Percentiles rank a stretch among this genome's conserved stretches.
phyloP scores from a whole-genome alignment of 2,113 vertebrate species.

The Grantiella picta region DNA sequence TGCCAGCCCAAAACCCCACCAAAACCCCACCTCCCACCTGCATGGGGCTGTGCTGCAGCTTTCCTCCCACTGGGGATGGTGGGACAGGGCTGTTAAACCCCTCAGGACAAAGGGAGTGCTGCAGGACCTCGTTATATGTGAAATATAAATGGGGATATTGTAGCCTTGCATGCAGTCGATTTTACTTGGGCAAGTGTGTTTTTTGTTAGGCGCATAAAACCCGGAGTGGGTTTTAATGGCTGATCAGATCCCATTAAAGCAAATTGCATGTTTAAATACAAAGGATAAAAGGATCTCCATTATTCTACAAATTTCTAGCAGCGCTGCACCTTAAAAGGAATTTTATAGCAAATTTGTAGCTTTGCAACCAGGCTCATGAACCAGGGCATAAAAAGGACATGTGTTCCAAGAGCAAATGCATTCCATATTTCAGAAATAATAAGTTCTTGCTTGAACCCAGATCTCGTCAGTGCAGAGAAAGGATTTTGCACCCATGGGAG shows the following conservation, averaged over 20 bases:
- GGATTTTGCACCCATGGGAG: not conserved
- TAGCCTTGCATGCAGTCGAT: constrained; percentile 6
- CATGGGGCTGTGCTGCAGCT: not conserved
- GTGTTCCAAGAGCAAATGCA: constrained; percentile 58
- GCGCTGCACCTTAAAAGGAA: constrained; percentile 51
- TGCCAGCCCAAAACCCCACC: not conserved
- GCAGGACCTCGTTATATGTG: not conserved
- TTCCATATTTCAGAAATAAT: constrained; percentile 65
- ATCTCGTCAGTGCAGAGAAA: not conserved
- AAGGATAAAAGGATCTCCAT: constrained; percentile 60
- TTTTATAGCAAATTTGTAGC: constrained; percentile 68
- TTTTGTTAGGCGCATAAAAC: constrained; percentile 65
- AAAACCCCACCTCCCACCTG: fast-evolving
- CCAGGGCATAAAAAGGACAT: constrained; percentile 49
- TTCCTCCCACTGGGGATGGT: not conserved
- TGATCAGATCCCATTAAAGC: constrained; percentile 47
- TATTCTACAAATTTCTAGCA: constrained; percentile 66
- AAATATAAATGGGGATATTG: constrained; percentile 15
- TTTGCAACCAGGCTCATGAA: constrained; percentile 59
- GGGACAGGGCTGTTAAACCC: not conserved
- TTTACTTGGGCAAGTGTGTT: constrained; percentile 35
- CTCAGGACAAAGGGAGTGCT: not conserved
- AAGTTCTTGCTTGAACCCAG: constrained; percentile 29
- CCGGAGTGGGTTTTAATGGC: constrained; percentile 44
- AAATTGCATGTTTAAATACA: constrained; percentile 64